Conservation (phyloP, 2,888 invertebrate genomes). For the Lobophora halterata region DNA sequence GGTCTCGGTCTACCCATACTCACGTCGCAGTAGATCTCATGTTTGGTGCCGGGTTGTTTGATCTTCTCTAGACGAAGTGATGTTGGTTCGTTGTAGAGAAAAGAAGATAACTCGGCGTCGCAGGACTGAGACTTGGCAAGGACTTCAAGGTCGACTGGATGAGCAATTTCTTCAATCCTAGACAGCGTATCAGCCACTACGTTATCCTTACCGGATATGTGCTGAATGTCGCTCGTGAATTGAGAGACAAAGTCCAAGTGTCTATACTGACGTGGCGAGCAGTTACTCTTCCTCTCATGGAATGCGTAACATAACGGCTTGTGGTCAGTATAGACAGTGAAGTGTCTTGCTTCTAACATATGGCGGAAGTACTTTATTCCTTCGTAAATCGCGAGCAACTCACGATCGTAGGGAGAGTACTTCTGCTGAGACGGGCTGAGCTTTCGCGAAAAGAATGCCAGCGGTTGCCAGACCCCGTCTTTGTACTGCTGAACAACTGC, state of each 20-base stretch:
- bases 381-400: conserved; percentile 44
- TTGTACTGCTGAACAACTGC: conserved; percentile 3
- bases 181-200: conserved; percentile 46
- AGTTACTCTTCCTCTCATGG: conserved; percentile 34
- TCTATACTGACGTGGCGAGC: conserved; percentile 44
- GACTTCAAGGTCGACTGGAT: conserved; percentile 16
- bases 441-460: conserved; percentile 5
- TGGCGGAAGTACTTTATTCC: conserved; percentile 17
- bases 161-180: conserved; percentile 30
- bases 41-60: conserved; percentile 13
- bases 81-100: conserved; percentile 12
- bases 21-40: conserved; percentile 31
- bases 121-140: conserved; percentile 23
- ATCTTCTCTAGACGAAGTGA: conserved; percentile 27
- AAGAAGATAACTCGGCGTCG: conserved; percentile 24
- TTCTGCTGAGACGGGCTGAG: conserved; percentile 7
- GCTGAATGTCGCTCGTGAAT: conserved; percentile 45
- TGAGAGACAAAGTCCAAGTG: conserved; percentile 46
- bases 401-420: too few relatives aligned
- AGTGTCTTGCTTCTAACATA: conserved; percentile 18
- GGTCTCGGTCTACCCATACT: conserved; percentile 28
- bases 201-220: conserved; percentile 44
- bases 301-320: conserved; percentile 50
- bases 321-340: conserved; percentile 28
- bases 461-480: conserved; percentile 6